Evolutionary conservation across 2,888 invertebrate species (phyloP).

Genomic region (Cynaeus angustus): DNA sequence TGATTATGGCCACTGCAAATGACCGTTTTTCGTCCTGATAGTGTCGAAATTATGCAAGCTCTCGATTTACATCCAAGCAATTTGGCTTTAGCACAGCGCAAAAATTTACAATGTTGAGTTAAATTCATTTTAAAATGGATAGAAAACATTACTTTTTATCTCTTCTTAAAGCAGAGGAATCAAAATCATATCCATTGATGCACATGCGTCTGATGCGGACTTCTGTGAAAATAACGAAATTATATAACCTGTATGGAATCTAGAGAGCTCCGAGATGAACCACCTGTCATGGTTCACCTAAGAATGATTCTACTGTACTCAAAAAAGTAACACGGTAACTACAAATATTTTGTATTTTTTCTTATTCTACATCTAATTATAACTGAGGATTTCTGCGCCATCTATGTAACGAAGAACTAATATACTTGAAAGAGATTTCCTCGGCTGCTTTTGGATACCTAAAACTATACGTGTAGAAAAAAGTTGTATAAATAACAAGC

Average conservation of each 20-base stretch:
- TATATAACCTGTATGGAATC: too few relatives aligned
- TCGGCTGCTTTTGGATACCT: slow-evolving; percentile 65
- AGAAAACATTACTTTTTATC: slow-evolving; percentile 12
- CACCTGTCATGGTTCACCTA: background rate
- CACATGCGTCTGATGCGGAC: background rate
- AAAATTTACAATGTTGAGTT: background rate
- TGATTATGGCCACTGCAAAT: slow-evolving; percentile 12
- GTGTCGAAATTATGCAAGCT: background rate
- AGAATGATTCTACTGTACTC: background rate
- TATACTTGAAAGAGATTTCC: slow-evolving; percentile 63
- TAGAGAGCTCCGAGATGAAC: background rate
- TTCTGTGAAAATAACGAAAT: background rate
- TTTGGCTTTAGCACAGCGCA: slow-evolving; percentile 2
- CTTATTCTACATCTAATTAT: slow-evolving; percentile 5
- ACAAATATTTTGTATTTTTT: background rate
- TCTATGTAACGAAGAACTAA: slow-evolving; percentile 65
- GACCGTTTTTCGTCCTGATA: background rate
- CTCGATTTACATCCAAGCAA: slow-evolving; percentile 2
- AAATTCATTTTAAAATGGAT: background rate
- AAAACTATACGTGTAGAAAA: slow-evolving; percentile 46
- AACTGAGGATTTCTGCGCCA: slow-evolving; percentile 58
- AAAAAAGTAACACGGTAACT: background rate
- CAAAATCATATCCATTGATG: slow-evolving; percentile 8
- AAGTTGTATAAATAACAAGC: background rate
- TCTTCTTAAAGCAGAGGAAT: background rate